Evolutionary conservation across 2,797 vertebrate genomes (phyloP), one percentile per base, ranked within the genome.

Genomic region (Loris lydekkerianus): DNA sequence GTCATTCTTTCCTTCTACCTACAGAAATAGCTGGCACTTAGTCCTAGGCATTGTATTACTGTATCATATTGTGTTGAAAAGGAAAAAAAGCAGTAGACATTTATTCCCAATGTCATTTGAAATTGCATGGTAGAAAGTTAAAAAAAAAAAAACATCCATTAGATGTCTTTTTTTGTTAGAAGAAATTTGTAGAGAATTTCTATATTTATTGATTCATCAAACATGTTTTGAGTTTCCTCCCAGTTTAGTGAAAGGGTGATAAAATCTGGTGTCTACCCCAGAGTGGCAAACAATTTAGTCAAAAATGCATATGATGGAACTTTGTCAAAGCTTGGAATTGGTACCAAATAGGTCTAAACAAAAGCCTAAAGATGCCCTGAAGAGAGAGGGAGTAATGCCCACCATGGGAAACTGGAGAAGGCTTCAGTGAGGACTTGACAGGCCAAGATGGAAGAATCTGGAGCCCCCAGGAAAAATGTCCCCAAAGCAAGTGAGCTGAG

Each of bases 11-110:
- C 92, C 89, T 67, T 89, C 89, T 96, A 69, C 76, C 76, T 58
- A 85, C 84, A 96, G 89, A 96, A 91, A 90, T 83, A 94, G 73
- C 90, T 97, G 94, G 89, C 80, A 87, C 72, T 80, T 75, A 65
- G 61, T 85, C 56, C 65, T 90, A 97, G 72, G 67, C 77, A 77
- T 93, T 25, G 0, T 78, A 65, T 95, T 91, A 89, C 14, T 49
- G 49, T 49, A 49, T 49, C 49, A 49, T 49, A 49, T 49, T 49
- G 13, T 95, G 46, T 96, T 11, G 15, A 95, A 94, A 93, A 94
- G 13, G 65, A 13, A 49, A 27, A 94, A 91, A 92, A 92, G 76
- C 67, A 86, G 65, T 70, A 58, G 53, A 90, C 56, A 80, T 90
- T 93, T 94, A 86, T n/a, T 86, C 43, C 31, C 63, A 53, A 9